Evolutionary conservation across 2,888 invertebrate species (phyloP).

Genomic region (Tetanocera ferruginea): DNA sequence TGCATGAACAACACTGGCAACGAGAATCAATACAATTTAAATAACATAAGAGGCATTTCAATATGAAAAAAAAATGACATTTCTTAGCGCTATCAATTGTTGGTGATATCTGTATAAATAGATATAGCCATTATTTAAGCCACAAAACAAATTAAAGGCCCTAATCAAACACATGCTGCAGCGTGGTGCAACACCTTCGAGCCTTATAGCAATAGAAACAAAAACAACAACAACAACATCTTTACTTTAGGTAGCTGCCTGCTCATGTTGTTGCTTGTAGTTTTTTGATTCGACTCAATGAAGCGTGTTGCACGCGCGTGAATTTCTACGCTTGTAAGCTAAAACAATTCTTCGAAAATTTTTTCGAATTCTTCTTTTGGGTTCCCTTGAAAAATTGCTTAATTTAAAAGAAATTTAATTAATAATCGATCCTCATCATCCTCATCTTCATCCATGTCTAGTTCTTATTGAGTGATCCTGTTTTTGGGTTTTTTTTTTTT

Average conservation of each 20-base stretch:
- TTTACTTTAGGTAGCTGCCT: not conserved
- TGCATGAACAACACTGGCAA: not conserved
- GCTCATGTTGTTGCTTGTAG: not conserved
- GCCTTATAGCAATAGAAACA: not conserved
- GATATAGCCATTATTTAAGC: conserved; percentile 14
- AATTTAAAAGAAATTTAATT: conserved; percentile 8
- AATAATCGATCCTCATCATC: conserved; percentile 30
- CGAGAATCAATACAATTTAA: not conserved
- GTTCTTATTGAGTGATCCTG: not conserved
- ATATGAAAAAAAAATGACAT: not conserved
- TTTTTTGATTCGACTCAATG: not conserved
- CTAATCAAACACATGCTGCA: conserved; percentile 43
- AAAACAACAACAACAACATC: not conserved
- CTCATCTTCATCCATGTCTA: not conserved
- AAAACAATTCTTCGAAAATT: conserved; percentile 15
- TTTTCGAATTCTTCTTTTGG: not conserved
- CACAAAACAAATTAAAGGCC: conserved; percentile 17
- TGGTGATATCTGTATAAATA: not conserved
- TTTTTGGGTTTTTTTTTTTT: not conserved
- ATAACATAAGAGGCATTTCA: not conserved
- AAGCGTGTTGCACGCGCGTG: conserved; percentile 27
- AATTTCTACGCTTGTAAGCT: not conserved
- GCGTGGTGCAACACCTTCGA: conserved; percentile 34
- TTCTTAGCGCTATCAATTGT: not conserved
- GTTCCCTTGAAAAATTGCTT: conserved; percentile 7